These are phyloP conservation scores for Pseudochirops cupreus DNA, from an alignment of 2,797 vertebrate species.

Conservation along the genomic window DNA sequence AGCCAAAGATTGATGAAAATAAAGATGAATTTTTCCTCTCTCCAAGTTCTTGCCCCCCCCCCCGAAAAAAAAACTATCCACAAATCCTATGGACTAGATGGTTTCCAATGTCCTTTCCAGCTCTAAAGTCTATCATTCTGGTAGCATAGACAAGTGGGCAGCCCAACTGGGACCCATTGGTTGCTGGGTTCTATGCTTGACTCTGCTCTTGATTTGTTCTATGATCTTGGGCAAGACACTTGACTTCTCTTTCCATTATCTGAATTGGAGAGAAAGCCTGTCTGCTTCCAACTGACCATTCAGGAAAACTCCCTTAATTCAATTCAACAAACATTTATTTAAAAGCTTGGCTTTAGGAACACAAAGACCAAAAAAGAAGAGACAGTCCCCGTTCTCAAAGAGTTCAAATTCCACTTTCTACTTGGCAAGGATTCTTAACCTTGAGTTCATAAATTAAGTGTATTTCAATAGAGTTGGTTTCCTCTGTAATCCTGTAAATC, in stretches of 20 bases:
- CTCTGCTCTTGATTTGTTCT: neutral
- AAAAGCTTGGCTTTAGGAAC: neutral
- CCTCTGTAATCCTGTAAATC: neutral
- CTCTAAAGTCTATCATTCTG: neutral
- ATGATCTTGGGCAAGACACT: conserved; percentile 7
- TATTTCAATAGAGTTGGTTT: neutral
- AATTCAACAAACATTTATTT: neutral
- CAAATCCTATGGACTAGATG: neutral
- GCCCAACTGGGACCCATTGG: neutral
- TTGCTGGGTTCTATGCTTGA: neutral
- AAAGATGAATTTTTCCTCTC: neutral
- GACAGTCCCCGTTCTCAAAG: neutral
- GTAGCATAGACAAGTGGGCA: neutral
- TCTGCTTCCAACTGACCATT: neutral
- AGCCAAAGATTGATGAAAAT: neutral
- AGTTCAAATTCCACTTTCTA: neutral
- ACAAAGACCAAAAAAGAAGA: neutral
- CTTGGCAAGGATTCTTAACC: neutral
- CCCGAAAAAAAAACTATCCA: neutral
- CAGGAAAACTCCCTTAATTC: conserved; percentile 25
- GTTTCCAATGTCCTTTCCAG: neutral
- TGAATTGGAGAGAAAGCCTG: neutral
- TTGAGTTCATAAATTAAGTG: neutral
- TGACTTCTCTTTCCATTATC: neutral
- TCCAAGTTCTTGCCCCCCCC: neutral